Conservation (phyloP, 2,888 invertebrate genomes). For the Choreutis nemorana region DNA sequence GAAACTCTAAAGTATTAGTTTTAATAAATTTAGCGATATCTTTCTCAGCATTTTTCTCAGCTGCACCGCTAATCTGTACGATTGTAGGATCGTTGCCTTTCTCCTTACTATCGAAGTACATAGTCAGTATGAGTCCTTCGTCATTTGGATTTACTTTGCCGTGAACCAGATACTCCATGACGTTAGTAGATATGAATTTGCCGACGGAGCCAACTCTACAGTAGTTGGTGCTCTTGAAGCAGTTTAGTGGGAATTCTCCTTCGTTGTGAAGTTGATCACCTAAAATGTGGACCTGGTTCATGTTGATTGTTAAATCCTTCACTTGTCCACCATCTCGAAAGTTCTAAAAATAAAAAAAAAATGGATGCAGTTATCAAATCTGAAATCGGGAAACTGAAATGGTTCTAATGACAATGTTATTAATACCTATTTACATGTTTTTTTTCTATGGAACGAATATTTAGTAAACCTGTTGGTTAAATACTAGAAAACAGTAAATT, state of each 20-base stretch:
- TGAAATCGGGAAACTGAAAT: too few species aligned
- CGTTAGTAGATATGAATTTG: conserved; percentile 22
- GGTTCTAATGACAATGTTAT: too few species aligned
- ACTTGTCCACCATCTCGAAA: conserved; percentile 13
- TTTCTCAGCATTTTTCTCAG: too few species aligned
- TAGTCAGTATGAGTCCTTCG: conserved; percentile 21
- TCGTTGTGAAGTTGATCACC: conserved; percentile 10
- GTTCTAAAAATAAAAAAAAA: conserved; percentile 11
- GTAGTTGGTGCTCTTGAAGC: conserved; percentile 18
- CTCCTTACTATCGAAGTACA: conserved; percentile 17
- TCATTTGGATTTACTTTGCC: conserved; percentile 17
- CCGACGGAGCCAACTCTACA: conserved; percentile 17
- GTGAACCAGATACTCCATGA: conserved; percentile 20
- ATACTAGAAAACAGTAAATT: too few species aligned
- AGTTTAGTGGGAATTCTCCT: conserved; percentile 14
- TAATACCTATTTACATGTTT: too few species aligned
- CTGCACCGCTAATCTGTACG: too few species aligned
- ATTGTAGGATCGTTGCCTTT: too few species aligned
- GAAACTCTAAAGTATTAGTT: too few species aligned
- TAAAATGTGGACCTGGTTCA: conserved; percentile 13
- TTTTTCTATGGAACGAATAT: too few species aligned
- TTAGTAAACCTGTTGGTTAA: too few species aligned
- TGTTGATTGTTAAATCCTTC: conserved; percentile 15
- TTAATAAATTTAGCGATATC: too few species aligned
- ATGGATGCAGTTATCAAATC: too few species aligned